A percentile compares a stretch with the other conserved stretches of the same genome.
phyloP scores from a whole-genome alignment of 2,888 invertebrate genomes.

The Lissocephala sabroskyi region DNA sequence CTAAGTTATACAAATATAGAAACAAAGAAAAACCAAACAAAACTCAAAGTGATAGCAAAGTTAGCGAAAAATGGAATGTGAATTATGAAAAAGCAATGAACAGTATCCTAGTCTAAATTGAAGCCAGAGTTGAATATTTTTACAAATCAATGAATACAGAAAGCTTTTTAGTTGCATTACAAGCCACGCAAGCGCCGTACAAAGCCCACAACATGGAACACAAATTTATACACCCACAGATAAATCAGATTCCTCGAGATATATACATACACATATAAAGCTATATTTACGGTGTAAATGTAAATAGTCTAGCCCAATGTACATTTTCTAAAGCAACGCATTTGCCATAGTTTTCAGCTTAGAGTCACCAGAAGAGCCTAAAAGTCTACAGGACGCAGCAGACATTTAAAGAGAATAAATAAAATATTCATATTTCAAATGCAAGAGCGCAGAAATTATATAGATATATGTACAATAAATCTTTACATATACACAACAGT shows the following conservation, averaged over 20 bases:
- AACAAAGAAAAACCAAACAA: conserved; percentile 20
- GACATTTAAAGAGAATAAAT: conserved; percentile 1
- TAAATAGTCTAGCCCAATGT: conserved; percentile 43
- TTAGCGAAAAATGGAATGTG: conserved; percentile 67
- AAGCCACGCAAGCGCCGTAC: conserved; percentile 47
- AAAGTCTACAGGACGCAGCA: conserved; percentile 26
- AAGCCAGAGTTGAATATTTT: conserved; percentile 50
- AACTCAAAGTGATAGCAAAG: conserved; percentile 62
- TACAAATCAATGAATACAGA: conserved; percentile 30
- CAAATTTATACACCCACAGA: conserved; percentile 5
- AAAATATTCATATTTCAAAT: conserved; percentile 53
- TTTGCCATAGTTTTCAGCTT: conserved; percentile 65
- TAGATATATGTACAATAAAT: not conserved
- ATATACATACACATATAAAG: conserved; percentile 8
- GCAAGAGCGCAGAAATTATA: conserved; percentile 2
- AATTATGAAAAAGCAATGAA: conserved; percentile 70
- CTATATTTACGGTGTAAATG: conserved; percentile 26
- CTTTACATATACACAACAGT: not conserved
- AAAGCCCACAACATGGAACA: conserved; percentile 21
- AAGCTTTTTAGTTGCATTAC: conserved; percentile 15
- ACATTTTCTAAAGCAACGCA: conserved; percentile 37
- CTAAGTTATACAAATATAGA: conserved; percentile 12
- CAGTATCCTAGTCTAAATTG: conserved; percentile 66
- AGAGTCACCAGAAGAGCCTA: conserved; percentile 63
- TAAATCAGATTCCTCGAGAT: conserved; percentile 3